Base-by-base conservation (phyloP, 2,113 vertebrate genomes). In the Pipra filicauda region DNA sequence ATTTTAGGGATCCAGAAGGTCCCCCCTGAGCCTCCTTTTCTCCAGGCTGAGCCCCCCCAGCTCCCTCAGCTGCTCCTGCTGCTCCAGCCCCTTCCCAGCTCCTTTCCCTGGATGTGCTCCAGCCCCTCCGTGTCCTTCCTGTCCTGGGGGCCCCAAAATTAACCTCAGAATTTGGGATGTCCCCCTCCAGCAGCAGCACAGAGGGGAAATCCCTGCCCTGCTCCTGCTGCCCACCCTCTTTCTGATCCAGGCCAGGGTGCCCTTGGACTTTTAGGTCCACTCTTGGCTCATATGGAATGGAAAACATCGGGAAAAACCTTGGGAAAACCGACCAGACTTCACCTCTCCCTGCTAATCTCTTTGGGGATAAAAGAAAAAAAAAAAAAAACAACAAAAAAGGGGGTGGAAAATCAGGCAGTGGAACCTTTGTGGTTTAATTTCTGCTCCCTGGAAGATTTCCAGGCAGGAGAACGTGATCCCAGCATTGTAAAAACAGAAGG, bases 401-500 rank as follows among this genome's bases (percentile, higher is more conserved):
- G 6, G 14, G 41, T 1, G 64, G 86, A 88, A 91, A 93, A 95
- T 31, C 37, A 71, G 19, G 55, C 65, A 43, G 22, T 28, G 73
- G 83, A 89, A 74, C 49, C 9, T 78, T 97, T 75, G 59, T 73
- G 73, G 64, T 51, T 74, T 59, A 58, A 88, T 95, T 96, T 41
- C 15, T 23, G 48, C 9, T 67, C 8, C 39, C 35, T 81, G 92
- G 89, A 94, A 86, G 57, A 44, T 28, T 39, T 90, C 86, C 94
- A 84, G 65, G 1, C 3, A 11, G 51, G 48, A 93, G 88, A 91
- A 89, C 0, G 2, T 31, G 91, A 92, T 88, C 77, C 4, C 0
- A 0, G 62, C 55, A 73, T 66, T 28, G 61, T 83, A 70, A 90
- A 83, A 94, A 64, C 83, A 83, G 85, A 70, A 95, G 64, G 88